A percentile compares a stretch with the other conserved stretches of the same genome.
phyloP scores from a whole-genome alignment of 2,888 invertebrate species.

The Drosophila helvetica region DNA sequence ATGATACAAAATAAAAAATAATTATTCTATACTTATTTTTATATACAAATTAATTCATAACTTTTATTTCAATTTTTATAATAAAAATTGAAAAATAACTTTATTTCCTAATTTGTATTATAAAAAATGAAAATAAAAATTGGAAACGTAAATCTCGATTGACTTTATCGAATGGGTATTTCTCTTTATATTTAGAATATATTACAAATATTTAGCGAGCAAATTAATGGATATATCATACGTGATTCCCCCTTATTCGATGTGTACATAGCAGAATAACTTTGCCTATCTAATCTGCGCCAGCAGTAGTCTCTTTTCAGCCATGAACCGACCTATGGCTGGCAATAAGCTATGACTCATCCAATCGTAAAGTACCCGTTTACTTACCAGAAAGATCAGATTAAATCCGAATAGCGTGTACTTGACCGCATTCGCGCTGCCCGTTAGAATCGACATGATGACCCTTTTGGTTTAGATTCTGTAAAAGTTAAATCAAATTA shows the following conservation, averaged over 20 bases:
- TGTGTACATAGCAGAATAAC: background rate
- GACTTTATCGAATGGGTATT: background rate
- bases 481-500: slow-evolving; percentile 16
- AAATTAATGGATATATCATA: background rate
- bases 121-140: no score
- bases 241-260: background rate
- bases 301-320: no score
- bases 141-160: background rate
- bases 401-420: slow-evolving; percentile 90
- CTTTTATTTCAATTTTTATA: no score
- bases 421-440: slow-evolving; percentile 87
- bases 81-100: no score
- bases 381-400: slow-evolving; percentile 90
- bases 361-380: background rate
- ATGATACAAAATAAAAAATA: no score
- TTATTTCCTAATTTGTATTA: no score
- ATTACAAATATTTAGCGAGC: background rate
- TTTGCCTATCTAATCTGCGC: slow-evolving; percentile 8
- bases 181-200: background rate
- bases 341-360: slow-evolving; percentile 16
- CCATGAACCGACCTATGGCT: slow-evolving; percentile 7
- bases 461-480: slow-evolving; percentile 38
- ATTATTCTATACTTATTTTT: no score
- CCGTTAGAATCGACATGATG: slow-evolving; percentile 82
- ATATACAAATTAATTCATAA: no score